Conservation (phyloP, 2,113 vertebrate species). For the Perca flavescens region DNA sequence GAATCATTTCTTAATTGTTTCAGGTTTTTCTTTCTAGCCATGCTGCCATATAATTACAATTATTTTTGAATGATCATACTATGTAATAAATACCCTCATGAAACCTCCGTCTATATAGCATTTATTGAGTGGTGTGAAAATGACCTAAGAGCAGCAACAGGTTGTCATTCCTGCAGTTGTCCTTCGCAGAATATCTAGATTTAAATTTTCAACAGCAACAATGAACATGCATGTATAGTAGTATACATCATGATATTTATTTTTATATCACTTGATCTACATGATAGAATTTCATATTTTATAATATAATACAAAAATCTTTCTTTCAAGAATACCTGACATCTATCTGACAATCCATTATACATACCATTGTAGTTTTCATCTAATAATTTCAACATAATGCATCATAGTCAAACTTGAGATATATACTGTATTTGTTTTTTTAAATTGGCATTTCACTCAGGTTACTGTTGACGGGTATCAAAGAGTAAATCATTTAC, state of each 20-base stretch:
- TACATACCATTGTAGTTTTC: background rate
- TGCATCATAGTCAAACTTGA: background rate
- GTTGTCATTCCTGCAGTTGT: background rate
- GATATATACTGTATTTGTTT: background rate
- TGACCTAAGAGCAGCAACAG: background rate
- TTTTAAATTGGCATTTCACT: conserved; percentile 4
- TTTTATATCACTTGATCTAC: conserved; percentile 23
- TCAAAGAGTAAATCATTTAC: background rate
- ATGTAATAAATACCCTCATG: conserved; percentile 47
- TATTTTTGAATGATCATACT: conserved; percentile 31
- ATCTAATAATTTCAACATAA: conserved; percentile 2
- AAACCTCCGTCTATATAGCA: background rate
- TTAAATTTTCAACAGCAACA: background rate
- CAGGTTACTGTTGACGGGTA: background rate
- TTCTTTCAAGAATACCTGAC: background rate
- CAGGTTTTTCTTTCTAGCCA: background rate
- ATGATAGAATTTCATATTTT: conserved; percentile 18
- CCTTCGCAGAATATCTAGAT: background rate
- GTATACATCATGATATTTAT: conserved; percentile 24
- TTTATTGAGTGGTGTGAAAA: conserved; percentile 30
- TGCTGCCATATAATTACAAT: conserved; percentile 5
- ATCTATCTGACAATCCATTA: background rate
- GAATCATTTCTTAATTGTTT: background rate
- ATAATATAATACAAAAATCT: conserved; percentile 6
- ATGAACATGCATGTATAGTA: background rate